These are phyloP conservation scores for Conchocele bisecta DNA, from an alignment of 2,888 invertebrate species.

Conservation along the genomic window DNA sequence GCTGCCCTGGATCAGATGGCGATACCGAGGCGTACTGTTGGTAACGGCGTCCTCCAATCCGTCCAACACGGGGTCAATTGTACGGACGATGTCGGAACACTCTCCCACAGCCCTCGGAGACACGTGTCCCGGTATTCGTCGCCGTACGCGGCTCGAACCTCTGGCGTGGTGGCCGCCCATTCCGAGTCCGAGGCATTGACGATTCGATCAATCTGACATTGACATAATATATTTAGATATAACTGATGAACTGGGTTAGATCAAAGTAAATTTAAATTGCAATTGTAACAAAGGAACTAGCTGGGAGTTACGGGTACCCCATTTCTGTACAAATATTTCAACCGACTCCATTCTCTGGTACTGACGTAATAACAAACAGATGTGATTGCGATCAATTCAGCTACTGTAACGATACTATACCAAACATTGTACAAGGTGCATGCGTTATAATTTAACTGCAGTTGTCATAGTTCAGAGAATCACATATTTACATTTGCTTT, in stretches of 20 bases:
- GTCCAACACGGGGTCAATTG: not conserved
- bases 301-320: too few relatives aligned
- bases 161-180: slow-evolving; percentile 22
- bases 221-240: not conserved
- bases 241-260: not conserved
- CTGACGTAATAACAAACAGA: too few relatives aligned
- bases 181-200: slow-evolving; percentile 20
- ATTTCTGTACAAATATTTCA: too few relatives aligned
- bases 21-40: not conserved
- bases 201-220: slow-evolving; percentile 13
- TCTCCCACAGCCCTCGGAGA: not conserved
- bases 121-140: slow-evolving; percentile 28
- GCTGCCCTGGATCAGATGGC: not conserved
- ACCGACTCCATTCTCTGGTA: too few relatives aligned
- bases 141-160: slow-evolving; percentile 40
- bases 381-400: too few relatives aligned
- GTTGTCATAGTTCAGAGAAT: too few relatives aligned
- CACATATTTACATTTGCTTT: slow-evolving; percentile 20
- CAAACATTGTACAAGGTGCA: too few relatives aligned
- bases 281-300: too few relatives aligned
- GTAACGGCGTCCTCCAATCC: not conserved
- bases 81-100: not conserved
- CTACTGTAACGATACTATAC: not conserved
- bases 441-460: too few relatives aligned
- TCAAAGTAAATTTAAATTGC: not conserved